Base-by-base conservation (phyloP, 2,888 invertebrate species). In the Bombylius major region DNA sequence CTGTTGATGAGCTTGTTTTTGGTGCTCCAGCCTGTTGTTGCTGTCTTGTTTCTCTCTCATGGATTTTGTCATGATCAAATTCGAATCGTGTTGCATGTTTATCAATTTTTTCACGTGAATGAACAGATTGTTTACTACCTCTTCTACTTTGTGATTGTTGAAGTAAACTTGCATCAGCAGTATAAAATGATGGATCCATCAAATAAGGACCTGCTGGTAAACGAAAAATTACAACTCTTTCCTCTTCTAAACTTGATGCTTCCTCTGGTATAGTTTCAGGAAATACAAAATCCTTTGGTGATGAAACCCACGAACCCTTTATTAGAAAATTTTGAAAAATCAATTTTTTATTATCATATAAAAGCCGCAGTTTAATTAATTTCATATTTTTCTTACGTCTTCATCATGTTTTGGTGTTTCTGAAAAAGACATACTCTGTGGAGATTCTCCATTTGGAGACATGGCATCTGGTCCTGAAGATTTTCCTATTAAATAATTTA, bases 191-290 rank as follows among this genome's bases (percentile, higher is more conserved):
- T 5, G 86, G 82, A 63, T 89, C 86, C 70, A 84, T 82, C 50
- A 85, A 78, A 51, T 85, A 79, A 5, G 87, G 86, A 56, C 85
- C 80, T 0, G 89, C 86, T 4, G 90, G 90, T 44, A 91, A 75
- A 32, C 90, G 80, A 70, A 91, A 90, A 66, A 92, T 91, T 55
- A 91, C 91, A 67, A 93, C 90, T 70, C 92, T 90, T 70, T 92
- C 92, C 68, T 92, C 92, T 73, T 93, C 93, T 55, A 90, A 86
- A 65, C 91, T 92, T 5, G 92, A 92, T 67, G 89, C 91, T 72
- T 93, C 92, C 75, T 93, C 92, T 0, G 92, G 92, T 64, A 92
- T 92, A 8, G 92, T 92, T 78, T 92, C 92, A 11, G 92, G 92
- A 69, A 92, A 91, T 56, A 85, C 85, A 14, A 87, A 89, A 60